Conservation (phyloP, 2,113 vertebrate genomes). For the Emberiza fucata region DNA sequence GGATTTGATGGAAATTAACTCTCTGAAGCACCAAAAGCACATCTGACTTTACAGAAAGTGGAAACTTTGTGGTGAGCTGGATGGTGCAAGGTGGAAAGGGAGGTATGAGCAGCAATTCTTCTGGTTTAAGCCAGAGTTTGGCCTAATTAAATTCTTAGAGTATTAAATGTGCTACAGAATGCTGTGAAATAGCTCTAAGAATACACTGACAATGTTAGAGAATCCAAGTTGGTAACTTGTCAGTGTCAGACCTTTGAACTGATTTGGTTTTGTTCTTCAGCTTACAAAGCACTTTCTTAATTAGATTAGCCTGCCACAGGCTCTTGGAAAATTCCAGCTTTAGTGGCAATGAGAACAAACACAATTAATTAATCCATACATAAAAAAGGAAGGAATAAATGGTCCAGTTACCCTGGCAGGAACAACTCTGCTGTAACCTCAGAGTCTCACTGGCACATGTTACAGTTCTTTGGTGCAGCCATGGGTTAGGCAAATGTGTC, state of each 20-base stretch:
- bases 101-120: neutral
- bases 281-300: slow-evolving; percentile 49
- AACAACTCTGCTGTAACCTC: neutral
- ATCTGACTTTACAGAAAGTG: neutral
- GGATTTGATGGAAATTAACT: neutral
- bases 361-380: slow-evolving; percentile 44
- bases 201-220: neutral
- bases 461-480: neutral
- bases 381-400: neutral
- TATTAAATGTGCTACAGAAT: neutral
- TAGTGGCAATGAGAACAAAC: slow-evolving; percentile 30
- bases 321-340: neutral
- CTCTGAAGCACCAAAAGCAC: neutral
- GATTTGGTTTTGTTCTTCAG: slow-evolving; percentile 25
- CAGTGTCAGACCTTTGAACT: neutral
- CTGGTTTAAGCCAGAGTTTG: neutral
- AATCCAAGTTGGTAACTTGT: neutral
- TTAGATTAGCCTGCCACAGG: slow-evolving; percentile 36
- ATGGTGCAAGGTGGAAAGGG: neutral
- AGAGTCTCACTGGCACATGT: neutral
- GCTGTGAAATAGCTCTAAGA: neutral
- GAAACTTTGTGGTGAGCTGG: neutral
- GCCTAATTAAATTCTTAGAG: neutral
- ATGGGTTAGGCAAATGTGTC: neutral
- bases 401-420: neutral